Conservation (phyloP, 2,797 vertebrate species). For the Oryzias sinensis region DNA sequence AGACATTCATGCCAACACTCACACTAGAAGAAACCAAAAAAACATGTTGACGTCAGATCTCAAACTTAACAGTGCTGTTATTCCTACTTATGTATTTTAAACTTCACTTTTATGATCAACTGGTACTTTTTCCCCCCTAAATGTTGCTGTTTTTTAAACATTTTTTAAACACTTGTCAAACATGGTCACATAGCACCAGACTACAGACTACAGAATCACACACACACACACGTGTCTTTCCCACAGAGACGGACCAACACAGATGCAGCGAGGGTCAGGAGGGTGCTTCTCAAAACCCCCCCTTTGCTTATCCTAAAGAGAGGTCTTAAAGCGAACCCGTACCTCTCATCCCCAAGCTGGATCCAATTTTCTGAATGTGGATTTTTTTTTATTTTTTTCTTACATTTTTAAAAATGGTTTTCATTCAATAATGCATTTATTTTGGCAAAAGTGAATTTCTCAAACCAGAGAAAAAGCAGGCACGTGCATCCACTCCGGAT, state of each 20-base stretch:
- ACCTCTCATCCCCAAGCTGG: slow-evolving; percentile 54
- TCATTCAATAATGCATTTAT: slow-evolving; percentile 31
- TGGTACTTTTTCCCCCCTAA: slow-evolving; percentile 64
- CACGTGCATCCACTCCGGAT: slow-evolving; percentile 48
- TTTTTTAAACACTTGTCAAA: slow-evolving; percentile 81
- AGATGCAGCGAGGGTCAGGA: slow-evolving; percentile 67
- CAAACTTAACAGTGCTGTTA: slow-evolving; percentile 78
- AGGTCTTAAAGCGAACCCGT: slow-evolving; percentile 47
- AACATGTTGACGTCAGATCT: slow-evolving; percentile 79
- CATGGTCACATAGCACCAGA: slow-evolving; percentile 92
- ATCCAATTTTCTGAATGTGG: slow-evolving; percentile 45
- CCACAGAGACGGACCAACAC: slow-evolving; percentile 83
- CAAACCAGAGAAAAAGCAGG: slow-evolving; percentile 69
- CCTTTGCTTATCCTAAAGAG: slow-evolving; percentile 21
- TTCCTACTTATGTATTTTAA: slow-evolving; percentile 69
- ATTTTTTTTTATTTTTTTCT: slow-evolving; percentile 12
- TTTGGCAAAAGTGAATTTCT: slow-evolving; percentile 76
- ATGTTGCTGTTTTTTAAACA: slow-evolving; percentile 58
- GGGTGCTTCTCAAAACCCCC: slow-evolving; percentile 41
- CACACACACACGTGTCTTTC: slow-evolving; percentile 82
- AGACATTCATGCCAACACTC: slow-evolving; percentile 64
- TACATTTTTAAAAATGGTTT: slow-evolving; percentile 6
- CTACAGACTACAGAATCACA: slow-evolving; percentile 98
- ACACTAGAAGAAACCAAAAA: slow-evolving; percentile 57
- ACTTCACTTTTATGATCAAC: slow-evolving; percentile 84